These are phyloP conservation scores for Eunapius fragilis DNA, from an alignment of 37 sponge, comb jelly and placozoan species.

Conservation along the genomic window DNA sequence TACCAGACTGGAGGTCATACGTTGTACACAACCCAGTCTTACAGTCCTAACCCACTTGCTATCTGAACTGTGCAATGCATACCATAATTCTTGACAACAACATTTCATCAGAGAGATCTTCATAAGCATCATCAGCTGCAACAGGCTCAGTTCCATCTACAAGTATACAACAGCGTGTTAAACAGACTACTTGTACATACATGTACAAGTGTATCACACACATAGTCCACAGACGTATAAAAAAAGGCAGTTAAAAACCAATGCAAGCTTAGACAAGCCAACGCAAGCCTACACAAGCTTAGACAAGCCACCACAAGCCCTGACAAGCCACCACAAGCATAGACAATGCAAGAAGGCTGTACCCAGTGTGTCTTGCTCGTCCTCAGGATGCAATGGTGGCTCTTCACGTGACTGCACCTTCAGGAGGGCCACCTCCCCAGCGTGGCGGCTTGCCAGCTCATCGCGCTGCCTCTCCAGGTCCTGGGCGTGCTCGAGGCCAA, in stretches of 20 bases:
- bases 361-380: background rate
- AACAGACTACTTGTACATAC: background rate
- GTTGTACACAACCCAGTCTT: too few species aligned
- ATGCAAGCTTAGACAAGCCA: too few species aligned
- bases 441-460: background rate
- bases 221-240: too few species aligned
- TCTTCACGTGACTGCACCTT: background rate
- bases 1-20: too few species aligned
- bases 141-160: background rate
- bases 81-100: slow-evolving; percentile 18
- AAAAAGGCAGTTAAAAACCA: too few species aligned
- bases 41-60: too few species aligned
- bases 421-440: slow-evolving; percentile 25
- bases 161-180: too few species aligned
- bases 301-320: too few species aligned
- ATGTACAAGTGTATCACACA: background rate
- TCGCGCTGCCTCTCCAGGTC: background rate
- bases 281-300: too few species aligned
- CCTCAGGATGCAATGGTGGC: background rate
- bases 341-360: background rate
- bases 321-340: too few species aligned
- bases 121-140: background rate
- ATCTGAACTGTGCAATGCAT: background rate
- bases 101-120: background rate
- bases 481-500: slow-evolving; percentile 33